Evolutionary conservation across 2,113 vertebrate genomes (phyloP).

Genomic region (Takifugu bimaculatus): DNA sequence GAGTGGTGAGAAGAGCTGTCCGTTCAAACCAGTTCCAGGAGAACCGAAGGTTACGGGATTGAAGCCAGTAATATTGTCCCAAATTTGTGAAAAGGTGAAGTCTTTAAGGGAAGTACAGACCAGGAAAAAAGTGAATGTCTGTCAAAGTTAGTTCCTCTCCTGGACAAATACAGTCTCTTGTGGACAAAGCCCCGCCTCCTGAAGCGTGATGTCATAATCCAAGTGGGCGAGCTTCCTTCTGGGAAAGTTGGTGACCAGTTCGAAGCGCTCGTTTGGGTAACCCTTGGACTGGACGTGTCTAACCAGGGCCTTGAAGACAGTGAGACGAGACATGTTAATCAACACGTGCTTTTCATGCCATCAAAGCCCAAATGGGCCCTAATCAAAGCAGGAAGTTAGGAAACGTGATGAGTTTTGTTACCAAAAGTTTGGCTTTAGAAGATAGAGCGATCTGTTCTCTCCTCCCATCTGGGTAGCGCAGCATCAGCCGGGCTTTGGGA

Average conservation of each 20-base stretch:
- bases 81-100: conserved; percentile 51
- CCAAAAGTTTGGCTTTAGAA: conserved; percentile 92
- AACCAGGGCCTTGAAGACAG: conserved; percentile 83
- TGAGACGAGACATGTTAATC: background rate
- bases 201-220: conserved; percentile 98
- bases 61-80: conserved; percentile 40
- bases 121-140: conserved; percentile 50
- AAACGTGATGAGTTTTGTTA: conserved; percentile 59
- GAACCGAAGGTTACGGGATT: conserved; percentile 42
- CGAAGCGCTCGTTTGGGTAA: conserved; percentile 97
- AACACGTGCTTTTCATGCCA: background rate
- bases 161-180: conserved; percentile 99
- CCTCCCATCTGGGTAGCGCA: conserved; percentile 96
- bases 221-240: conserved; percentile 95
- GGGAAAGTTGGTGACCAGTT: conserved; percentile 99
- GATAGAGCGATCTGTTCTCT: conserved; percentile 96
- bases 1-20: conserved; percentile 45
- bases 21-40: conserved; percentile 49
- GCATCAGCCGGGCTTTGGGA: conserved; percentile 97
- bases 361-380: background rate
- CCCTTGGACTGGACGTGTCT: conserved; percentile 95
- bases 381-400: background rate
- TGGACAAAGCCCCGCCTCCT: conserved; percentile 97
- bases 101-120: conserved; percentile 55
- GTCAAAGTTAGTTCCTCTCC: conserved; percentile 91